These are phyloP conservation scores for Odontamblyopus rebecca DNA, from an alignment of 2,797 vertebrate genomes.

Conservation along the genomic window DNA sequence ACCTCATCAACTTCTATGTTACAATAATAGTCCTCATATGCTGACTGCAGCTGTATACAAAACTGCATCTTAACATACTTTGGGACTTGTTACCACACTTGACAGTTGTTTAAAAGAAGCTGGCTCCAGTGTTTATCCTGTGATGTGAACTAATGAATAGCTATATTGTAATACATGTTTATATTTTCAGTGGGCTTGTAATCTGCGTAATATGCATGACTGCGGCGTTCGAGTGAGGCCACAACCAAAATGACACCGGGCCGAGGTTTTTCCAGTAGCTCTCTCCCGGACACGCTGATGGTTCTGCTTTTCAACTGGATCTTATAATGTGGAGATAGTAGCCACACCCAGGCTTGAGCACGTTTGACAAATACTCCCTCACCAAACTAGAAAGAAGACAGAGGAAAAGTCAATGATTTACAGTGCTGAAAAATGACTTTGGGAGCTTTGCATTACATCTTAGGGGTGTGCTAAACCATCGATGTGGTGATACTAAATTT, in stretches of 20 bases:
- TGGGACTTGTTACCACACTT: slow-evolving; percentile 12
- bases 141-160: slow-evolving; percentile 45
- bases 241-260: slow-evolving; percentile 50
- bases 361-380: slow-evolving; percentile 44
- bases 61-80: slow-evolving; percentile 1
- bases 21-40: background rate
- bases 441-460: slow-evolving; percentile 16
- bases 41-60: slow-evolving; percentile 2
- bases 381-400: slow-evolving; percentile 39
- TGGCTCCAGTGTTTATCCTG: slow-evolving; percentile 35
- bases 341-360: slow-evolving; percentile 58
- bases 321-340: slow-evolving; percentile 34
- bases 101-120: slow-evolving; percentile 23
- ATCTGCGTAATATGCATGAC: slow-evolving; percentile 43
- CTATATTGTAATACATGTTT: slow-evolving; percentile 29
- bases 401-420: slow-evolving; percentile 34
- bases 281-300: slow-evolving; percentile 17
- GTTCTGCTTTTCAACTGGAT: slow-evolving; percentile 33
- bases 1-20: too few relatives aligned
- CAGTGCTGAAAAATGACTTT: slow-evolving; percentile 35
- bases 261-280: slow-evolving; percentile 30
- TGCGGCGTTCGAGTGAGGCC: slow-evolving; percentile 31
- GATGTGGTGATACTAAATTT: too few relatives aligned
- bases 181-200: slow-evolving; percentile 37
- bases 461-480: too few relatives aligned